Base-by-base conservation (phyloP, 2,888 invertebrate species). In the Plebejus anna region DNA sequence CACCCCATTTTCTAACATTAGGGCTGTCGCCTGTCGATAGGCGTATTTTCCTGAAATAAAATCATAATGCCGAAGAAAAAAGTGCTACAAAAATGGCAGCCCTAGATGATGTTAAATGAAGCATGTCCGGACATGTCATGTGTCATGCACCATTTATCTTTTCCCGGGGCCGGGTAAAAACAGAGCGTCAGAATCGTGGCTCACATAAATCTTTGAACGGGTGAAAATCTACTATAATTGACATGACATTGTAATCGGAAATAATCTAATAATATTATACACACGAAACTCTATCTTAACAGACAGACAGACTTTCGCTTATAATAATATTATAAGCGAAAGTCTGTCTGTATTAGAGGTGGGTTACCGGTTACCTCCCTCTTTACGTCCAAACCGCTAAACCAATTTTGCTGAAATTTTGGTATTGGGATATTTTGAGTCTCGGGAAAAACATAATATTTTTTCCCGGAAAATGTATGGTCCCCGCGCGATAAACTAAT, bases 81-180 rank as follows among this genome's bases (percentile, higher is more conserved):
- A 32, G 32, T 32, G 4, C 5, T 32, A 13, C 32, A 13, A 13
- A n/a, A 9, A 32, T 16, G 66, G 5, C 66, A 66, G 32, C 66
- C 42, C 28, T 72, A 72, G 11, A 72, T 42, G 42, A 72, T 72
- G 47, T 72, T 72, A 47, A 72, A 72, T 72, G 47, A 72, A 72
- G 72, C 47, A 13, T 72, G 22, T 42, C 72, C 38, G 72, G 47
- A 42, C 47, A 47, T 51, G 72, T 72, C 72, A 6, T 72, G 47
- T 42, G 47, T 47, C 38, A 47, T 72, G 72, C 28, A 22, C 42
- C 72, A 72, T 72, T 47, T 42, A 72, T 72, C 72, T 72, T 72
- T 42, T 47, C 11, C 28, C 72, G 42, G 42, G 72, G 11, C 47
- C 72, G 47, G 47, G 72, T 42, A 72, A 72, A 72, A 42, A 72